These are phyloP conservation scores for Drosophila peninsularis DNA, from an alignment of 2,888 invertebrate species.

Conservation along the genomic window DNA sequence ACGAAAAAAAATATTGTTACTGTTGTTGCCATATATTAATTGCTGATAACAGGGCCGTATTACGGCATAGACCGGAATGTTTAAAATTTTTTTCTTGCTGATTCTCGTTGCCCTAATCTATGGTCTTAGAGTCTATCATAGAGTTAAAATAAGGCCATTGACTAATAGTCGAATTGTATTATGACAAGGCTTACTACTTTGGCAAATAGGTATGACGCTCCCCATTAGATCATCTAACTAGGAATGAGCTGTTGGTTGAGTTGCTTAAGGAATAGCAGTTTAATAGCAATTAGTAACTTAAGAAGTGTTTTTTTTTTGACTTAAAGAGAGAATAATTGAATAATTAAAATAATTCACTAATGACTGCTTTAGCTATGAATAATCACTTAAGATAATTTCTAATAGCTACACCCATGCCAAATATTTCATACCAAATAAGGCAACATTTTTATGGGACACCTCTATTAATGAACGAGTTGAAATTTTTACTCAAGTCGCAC, in stretches of 20 bases:
- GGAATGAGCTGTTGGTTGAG: not conserved
- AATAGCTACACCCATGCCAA: not conserved
- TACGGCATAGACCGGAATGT: slow-evolving; percentile 45
- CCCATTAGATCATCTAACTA: slow-evolving; percentile 19
- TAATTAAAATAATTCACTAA: not conserved
- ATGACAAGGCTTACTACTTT: slow-evolving; percentile 10
- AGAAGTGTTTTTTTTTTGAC: not conserved
- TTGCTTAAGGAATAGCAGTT: not conserved
- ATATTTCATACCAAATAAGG: slow-evolving; percentile 2
- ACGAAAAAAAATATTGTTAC: slow-evolving; percentile 7
- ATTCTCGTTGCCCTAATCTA: slow-evolving; percentile 38
- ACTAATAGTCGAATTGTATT: slow-evolving; percentile 36
- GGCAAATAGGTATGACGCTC: slow-evolving; percentile 30
- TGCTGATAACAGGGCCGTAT: slow-evolving; percentile 47
- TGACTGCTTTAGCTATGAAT: not conserved
- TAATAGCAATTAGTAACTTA: not conserved
- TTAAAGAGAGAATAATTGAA: too few relatives aligned
- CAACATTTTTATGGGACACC: not conserved
- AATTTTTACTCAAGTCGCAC: not conserved
- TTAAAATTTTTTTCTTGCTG: slow-evolving; percentile 3
- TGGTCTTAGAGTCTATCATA: slow-evolving; percentile 25
- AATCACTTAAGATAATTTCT: slow-evolving; percentile 5
- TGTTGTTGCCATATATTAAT: slow-evolving; percentile 34
- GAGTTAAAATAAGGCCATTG: slow-evolving; percentile 47
- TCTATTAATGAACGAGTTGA: not conserved